Percentiles rank a stretch among this genome's conserved stretches.
These are phyloP conservation scores for Rhagophthalmus giganteus DNA, from an alignment of 2,888 invertebrate genomes.

Conservation along the genomic window DNA sequence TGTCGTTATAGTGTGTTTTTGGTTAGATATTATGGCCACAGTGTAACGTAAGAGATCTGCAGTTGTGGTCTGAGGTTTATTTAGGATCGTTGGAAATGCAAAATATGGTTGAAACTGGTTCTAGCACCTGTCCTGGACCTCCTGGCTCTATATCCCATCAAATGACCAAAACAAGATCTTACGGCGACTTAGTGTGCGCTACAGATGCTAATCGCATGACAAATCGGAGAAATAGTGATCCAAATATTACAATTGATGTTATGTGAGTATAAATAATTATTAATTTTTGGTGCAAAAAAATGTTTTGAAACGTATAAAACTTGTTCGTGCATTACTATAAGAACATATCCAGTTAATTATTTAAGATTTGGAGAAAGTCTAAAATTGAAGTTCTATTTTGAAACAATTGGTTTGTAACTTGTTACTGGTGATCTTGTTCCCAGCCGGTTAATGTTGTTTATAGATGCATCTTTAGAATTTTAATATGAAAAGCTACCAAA, in stretches of 20 bases:
- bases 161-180: constrained; percentile 83
- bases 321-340: neutral
- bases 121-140: constrained; percentile 43
- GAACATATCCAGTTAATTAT: no score
- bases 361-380: no score
- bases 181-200: constrained; percentile 77
- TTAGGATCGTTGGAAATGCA: constrained; percentile 61
- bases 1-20: no score
- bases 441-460: no score
- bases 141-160: constrained; percentile 54
- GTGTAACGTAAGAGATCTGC: constrained; percentile 79
- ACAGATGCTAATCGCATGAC: constrained; percentile 59
- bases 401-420: no score
- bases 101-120: constrained; percentile 45
- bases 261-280: constrained; percentile 61
- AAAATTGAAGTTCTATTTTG: no score
- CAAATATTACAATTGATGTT: constrained; percentile 74
- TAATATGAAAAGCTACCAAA: no score
- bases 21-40: constrained; percentile 82
- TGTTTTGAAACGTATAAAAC: no score
- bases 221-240: constrained; percentile 81
- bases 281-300: no score
- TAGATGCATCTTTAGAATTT: no score
- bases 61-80: constrained; percentile 85
- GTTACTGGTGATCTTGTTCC: no score